Evolutionary conservation across 2,113 vertebrate genomes (phyloP).

Genomic region (Oriolus oriolus): DNA sequence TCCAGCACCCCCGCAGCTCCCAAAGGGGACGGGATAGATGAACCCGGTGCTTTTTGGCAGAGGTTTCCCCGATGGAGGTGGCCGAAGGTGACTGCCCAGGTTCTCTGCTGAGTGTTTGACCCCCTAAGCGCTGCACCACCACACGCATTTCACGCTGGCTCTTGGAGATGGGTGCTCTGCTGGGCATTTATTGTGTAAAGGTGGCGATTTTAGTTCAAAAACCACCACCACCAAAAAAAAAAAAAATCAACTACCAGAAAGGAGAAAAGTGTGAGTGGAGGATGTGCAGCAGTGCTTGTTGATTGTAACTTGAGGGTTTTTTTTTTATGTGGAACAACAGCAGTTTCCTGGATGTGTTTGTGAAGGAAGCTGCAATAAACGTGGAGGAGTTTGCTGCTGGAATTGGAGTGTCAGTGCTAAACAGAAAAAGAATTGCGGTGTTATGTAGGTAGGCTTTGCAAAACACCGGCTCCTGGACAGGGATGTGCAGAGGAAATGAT

Average conservation of each 20-base stretch:
- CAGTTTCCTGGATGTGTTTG: not conserved
- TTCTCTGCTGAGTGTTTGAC: not conserved
- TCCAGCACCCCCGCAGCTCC: not conserved
- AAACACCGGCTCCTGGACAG: not conserved
- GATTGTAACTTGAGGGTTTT: not conserved
- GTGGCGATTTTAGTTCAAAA: not conserved
- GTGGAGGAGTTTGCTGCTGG: not conserved
- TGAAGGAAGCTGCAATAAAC: not conserved
- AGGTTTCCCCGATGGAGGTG: not conserved
- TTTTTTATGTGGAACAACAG: not conserved
- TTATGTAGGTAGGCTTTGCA: not conserved
- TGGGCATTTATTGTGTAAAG: not conserved
- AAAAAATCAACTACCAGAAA: not conserved
- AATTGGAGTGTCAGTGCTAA: not conserved
- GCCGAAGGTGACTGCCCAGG: not conserved
- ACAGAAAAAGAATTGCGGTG: not conserved
- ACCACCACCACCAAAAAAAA: no score
- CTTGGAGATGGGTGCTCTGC: fast-evolving
- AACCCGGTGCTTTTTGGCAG: not conserved
- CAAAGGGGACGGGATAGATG: not conserved
- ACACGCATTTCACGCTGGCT: not conserved
- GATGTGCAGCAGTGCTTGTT: not conserved
- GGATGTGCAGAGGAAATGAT: no score
- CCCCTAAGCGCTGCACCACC: not conserved
- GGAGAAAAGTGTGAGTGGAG: not conserved